Evolutionary conservation across 2,888 invertebrate genomes (phyloP).

Genomic region (Aporophyla lueneburgensis): DNA sequence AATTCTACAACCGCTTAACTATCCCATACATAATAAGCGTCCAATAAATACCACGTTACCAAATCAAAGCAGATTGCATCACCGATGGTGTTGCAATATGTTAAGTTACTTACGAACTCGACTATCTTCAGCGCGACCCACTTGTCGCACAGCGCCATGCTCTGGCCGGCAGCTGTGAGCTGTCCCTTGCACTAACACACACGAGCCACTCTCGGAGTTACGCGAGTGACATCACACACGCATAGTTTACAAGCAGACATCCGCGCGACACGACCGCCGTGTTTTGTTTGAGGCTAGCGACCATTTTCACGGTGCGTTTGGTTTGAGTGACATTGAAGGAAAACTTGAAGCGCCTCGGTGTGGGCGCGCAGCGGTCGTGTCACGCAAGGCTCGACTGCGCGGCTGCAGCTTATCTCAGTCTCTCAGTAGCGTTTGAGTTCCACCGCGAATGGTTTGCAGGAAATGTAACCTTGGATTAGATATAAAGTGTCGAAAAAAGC

Average conservation of each 20-base stretch:
- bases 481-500: constrained; percentile 8
- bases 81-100: constrained; percentile 67
- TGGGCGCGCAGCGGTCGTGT: constrained; percentile 62
- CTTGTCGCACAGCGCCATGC: constrained; percentile 89
- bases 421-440: constrained; percentile 24
- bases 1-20: constrained; percentile 33
- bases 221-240: constrained; percentile 74
- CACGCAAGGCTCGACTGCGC: constrained; percentile 59
- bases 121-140: constrained; percentile 90
- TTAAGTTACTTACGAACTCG: constrained; percentile 86
- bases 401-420: constrained; percentile 51
- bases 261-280: constrained; percentile 80
- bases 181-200: constrained; percentile 53
- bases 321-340: constrained; percentile 81
- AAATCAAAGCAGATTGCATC: constrained; percentile 67
- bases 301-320: constrained; percentile 76
- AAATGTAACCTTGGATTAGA: background rate
- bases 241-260: constrained; percentile 74
- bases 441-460: background rate
- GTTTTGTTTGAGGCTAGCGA: constrained; percentile 79
- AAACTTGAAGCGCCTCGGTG: constrained; percentile 67
- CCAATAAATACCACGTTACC: constrained; percentile 64
- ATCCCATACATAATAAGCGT: constrained; percentile 31
- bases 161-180: constrained; percentile 61
- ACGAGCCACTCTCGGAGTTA: constrained; percentile 69